phyloP scores from a whole-genome alignment of 1,140 invertebrate species.

The Trissolcus basalis region DNA sequence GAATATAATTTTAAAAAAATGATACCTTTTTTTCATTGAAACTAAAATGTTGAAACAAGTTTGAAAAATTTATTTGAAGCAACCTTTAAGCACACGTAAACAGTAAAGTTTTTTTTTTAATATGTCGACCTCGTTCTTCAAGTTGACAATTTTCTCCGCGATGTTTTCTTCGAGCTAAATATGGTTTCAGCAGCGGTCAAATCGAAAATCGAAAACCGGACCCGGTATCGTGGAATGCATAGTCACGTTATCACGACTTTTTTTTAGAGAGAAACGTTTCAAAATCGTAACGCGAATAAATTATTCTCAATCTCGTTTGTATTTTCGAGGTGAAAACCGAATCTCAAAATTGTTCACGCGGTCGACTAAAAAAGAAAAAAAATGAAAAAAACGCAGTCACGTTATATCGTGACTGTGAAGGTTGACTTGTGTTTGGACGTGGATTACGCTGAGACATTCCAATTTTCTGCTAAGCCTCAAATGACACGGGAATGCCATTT shows the following conservation, averaged over 20 bases:
- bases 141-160: conserved; percentile 1
- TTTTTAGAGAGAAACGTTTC: conserved; percentile 21
- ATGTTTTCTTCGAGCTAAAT: no score
- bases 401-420: conserved; percentile 36
- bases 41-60: no score
- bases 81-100: no score
- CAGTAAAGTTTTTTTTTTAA: no score
- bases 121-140: conserved; percentile 14
- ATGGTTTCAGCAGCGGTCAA: no score
- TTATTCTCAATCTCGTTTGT: conserved; percentile 15
- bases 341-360: conserved; percentile 23
- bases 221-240: no score
- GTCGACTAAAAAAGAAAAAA: neutral
- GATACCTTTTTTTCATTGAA: no score
- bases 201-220: no score
- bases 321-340: conserved; percentile 34
- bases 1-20: no score
- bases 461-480: conserved; percentile 49
- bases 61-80: no score
- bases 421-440: conserved; percentile 25
- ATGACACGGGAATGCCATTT: conserved; percentile 32
- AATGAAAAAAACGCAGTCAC: conserved; percentile 42
- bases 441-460: conserved; percentile 53
- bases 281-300: neutral
- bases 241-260: conserved; percentile 36